phyloP scores from a whole-genome alignment of 2,797 vertebrate species.

The Aeoliscus strigatus region DNA sequence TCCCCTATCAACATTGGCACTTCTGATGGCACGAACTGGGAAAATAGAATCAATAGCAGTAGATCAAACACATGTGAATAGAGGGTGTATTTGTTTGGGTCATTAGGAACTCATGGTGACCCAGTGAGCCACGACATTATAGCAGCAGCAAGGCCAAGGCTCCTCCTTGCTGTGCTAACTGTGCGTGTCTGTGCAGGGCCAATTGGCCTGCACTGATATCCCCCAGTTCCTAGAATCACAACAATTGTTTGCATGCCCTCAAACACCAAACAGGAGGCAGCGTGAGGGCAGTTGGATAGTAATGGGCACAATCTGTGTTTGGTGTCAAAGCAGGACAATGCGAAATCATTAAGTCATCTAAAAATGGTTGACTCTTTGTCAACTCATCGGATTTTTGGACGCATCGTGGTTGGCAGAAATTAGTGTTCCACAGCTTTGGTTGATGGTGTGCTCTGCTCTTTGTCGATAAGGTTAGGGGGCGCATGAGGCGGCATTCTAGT shows the following conservation, averaged over 20 bases:
- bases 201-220: constrained; percentile 58
- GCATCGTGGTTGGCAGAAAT: constrained; percentile 7
- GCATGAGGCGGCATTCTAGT: constrained; percentile 32
- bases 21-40: constrained; percentile 40
- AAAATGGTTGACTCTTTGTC: too few relatives aligned
- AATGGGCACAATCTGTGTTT: constrained; percentile 32
- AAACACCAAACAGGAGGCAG: constrained; percentile 35
- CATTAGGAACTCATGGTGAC: constrained; percentile 61
- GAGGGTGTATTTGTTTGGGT: constrained; percentile 59
- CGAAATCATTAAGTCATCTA: constrained; percentile 12
- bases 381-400: constrained; percentile 7
- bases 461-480: constrained; percentile 50
- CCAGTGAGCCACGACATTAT: constrained; percentile 56
- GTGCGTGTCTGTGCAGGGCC: constrained; percentile 52
- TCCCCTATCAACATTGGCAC: constrained; percentile 52
- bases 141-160: constrained; percentile 32
- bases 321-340: constrained; percentile 4
- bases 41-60: constrained; percentile 35
- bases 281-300: constrained; percentile 13
- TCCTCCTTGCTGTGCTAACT: constrained; percentile 44
- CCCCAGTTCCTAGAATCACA: constrained; percentile 56
- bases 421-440: constrained; percentile 34
- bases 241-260: constrained; percentile 54
- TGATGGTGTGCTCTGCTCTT: constrained; percentile 14
- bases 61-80: constrained; percentile 38